Percentiles rank a stretch among this genome's conserved stretches.
Conservation (phyloP, 2,113 vertebrate species). For the Oncorhynchus clarkii region DNA sequence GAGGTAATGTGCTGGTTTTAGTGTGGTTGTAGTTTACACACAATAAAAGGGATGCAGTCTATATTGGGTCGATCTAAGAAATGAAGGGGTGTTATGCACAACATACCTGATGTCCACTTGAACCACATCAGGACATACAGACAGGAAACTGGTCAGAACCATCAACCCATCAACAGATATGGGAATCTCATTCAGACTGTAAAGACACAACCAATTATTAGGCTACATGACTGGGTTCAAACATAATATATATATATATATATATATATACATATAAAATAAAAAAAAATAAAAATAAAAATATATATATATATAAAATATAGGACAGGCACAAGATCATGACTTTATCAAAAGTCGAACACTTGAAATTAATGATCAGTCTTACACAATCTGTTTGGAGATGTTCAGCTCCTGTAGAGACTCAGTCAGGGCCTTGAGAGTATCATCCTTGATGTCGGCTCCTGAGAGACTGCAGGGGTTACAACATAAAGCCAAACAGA, state of each 20-base stretch:
- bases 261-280: too few species aligned
- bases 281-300: too few species aligned
- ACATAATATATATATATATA: too few species aligned
- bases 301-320: too few species aligned
- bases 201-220: background rate
- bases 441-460: slow-evolving; percentile 42
- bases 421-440: slow-evolving; percentile 41
- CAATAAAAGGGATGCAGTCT: too few species aligned
- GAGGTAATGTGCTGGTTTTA: too few species aligned
- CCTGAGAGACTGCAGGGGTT: slow-evolving; percentile 54
- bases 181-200: slow-evolving; percentile 51
- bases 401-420: slow-evolving; percentile 48
- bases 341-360: background rate
- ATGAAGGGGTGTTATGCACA: too few species aligned
- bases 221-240: background rate
- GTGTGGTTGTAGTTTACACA: too few species aligned
- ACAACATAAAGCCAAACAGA: background rate
- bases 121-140: slow-evolving; percentile 30
- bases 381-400: slow-evolving; percentile 54
- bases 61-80: too few species aligned
- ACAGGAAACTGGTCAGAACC: slow-evolving; percentile 49
- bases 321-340: too few species aligned
- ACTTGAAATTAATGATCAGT: background rate
- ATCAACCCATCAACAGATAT: slow-evolving; percentile 45
- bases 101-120: slow-evolving; percentile 55